A percentile compares a stretch with the other conserved stretches of the same genome.
Evolutionary conservation across 2,797 vertebrate species (phyloP).

Genomic region (Chaenodraco wilsoni): DNA sequence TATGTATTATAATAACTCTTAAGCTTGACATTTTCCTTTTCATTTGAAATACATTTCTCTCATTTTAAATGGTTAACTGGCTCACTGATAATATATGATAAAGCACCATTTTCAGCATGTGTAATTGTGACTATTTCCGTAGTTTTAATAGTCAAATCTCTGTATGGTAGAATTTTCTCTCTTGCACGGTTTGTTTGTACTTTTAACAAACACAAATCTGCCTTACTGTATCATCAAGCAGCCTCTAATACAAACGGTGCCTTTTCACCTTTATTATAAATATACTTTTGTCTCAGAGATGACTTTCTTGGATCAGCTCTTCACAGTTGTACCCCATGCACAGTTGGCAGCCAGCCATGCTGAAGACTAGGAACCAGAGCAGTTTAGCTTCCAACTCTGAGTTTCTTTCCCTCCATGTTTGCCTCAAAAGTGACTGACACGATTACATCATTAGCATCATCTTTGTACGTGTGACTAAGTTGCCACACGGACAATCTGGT

Average conservation of each 20-base stretch:
- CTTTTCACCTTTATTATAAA: not conserved
- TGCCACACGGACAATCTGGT: conserved; percentile 13
- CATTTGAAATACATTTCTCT: not conserved
- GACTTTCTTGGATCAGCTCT: conserved; percentile 9
- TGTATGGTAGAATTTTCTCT: not conserved
- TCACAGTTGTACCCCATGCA: conserved; percentile 5
- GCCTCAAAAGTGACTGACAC: not conserved
- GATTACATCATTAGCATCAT: conserved; percentile 2
- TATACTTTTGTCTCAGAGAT: conserved; percentile 7
- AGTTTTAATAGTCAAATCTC: not conserved
- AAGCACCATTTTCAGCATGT: not conserved
- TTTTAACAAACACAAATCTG: not conserved
- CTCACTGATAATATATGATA: not conserved
- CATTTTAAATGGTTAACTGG: not conserved
- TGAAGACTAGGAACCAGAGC: not conserved
- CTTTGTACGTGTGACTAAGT: conserved; percentile 16
- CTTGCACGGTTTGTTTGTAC: not conserved
- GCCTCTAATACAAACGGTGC: not conserved
- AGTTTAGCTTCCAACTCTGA: conserved; percentile 3
- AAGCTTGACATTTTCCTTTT: no score
- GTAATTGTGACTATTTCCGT: no score
- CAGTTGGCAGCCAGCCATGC: conserved; percentile 15
- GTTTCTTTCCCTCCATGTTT: no score
- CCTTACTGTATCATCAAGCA: not conserved
- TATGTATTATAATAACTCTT: not conserved